Base-by-base conservation (phyloP, 2,888 invertebrate species). In the Dyspetes luteomarginatus region DNA sequence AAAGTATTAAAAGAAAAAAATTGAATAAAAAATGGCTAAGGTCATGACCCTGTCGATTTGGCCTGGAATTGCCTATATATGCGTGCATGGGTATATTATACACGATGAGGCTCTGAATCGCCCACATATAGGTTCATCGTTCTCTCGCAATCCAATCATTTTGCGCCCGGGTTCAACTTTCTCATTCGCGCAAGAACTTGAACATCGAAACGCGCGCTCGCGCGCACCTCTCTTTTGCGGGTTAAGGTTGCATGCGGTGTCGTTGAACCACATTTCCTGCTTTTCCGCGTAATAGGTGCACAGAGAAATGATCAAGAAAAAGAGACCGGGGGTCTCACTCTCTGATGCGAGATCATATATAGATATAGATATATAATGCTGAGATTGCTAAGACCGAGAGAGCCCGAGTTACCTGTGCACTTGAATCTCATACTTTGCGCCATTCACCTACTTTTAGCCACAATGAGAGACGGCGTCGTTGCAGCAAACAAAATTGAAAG, bases 191-290 rank as follows among this genome's bases (percentile, higher is more conserved):
- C 83, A 84, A 83, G 83, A 82, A 83, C 80, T 83, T 84, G 78
- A 79, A 79, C 77, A 73, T 74, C 76, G 73, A 74, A 74, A 30
- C n/a, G 19, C 56, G 26, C 56, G 28, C n/a, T 4, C 56, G 26
- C 56, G 26, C 73, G 73, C 43, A 62, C 28, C 62, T 67, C 43
- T 28, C 69, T 76, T 82, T 84, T 84, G 75, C 83, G 83, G 84
- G 84, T 84, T 84, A 84, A 84, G 84, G 83, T 82, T 84, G 81
- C n/a, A n/a, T n/a, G n/a, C 84, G 82, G 82, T 84, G 84, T 84
- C 84, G 80, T 84, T 84, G 84, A 84, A 84, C 83, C 82, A 84
- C 82, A 84, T 84, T 84, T 82, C 77, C 84, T 83, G 81, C 28
- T 81, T 81, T 81, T 81, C 81, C 81, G 81, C 77, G 76, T 77